Conservation (phyloP, 2,113 vertebrate genomes). For the Tupaia tana region DNA sequence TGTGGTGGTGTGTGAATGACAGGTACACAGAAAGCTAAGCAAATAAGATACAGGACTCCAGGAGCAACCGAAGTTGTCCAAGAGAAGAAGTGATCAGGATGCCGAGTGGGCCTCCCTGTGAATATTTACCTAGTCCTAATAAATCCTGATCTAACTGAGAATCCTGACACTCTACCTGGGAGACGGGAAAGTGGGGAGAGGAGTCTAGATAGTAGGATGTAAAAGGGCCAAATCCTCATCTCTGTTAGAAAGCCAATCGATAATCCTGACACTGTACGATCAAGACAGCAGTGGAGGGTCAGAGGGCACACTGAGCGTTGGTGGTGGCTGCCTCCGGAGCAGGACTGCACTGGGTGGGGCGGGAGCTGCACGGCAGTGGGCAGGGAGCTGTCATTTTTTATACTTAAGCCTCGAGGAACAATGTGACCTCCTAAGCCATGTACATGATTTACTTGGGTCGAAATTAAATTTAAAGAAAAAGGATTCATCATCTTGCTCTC, state of each 20-base stretch:
- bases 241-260: background rate
- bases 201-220: rapidly evolving
- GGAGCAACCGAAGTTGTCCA: background rate
- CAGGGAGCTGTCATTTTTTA: background rate
- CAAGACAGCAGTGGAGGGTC: background rate
- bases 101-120: background rate
- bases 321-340: background rate
- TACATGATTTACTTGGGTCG: background rate
- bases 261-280: background rate
- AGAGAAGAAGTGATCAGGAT: rapidly evolving
- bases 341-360: background rate
- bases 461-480: background rate
- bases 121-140: background rate
- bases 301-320: background rate
- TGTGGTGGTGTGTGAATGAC: rapidly evolving
- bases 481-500: background rate
- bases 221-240: background rate
- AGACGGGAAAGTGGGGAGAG: background rate
- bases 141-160: background rate
- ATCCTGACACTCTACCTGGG: background rate
- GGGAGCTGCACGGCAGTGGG: rapidly evolving
- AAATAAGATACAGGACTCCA: background rate
- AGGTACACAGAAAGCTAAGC: background rate
- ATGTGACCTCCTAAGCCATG: background rate
- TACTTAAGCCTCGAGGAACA: background rate